Base-by-base conservation (phyloP, 2,113 vertebrate species). In the Galeopterus variegatus region DNA sequence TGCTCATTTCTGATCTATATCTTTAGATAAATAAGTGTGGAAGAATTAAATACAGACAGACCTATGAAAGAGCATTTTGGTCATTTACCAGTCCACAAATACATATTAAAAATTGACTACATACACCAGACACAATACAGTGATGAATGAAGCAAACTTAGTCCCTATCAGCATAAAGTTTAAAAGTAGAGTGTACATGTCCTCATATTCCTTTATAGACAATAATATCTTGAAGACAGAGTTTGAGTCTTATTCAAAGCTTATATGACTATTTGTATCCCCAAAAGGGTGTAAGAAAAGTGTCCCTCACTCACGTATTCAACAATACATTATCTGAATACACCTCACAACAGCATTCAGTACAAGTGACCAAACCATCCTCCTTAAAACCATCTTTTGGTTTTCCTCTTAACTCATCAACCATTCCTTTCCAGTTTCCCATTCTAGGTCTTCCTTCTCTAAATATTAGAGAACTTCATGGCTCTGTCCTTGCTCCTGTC, bases 71-170 rank as follows among this genome's bases (percentile, higher is more conserved):
- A 87, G 48, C 19, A 23, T 65, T 58, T 82, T 79, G 48, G 17
- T 58, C 64, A 84, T 67, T 64, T 88, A 90, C 17, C 81, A 79
- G 64, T 87, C 87, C 77, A 75, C 54, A 90, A 93, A 93, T 67
- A 79, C 0, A 56, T n/a, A 79, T 36, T 76, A 90, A 86, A 91
- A 92, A 84, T 31, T 83, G 76, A 94, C 24, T 60, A 80, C 9
- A 72, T 41, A 48, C 4, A 69, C 58, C 28, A 76, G 60, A 89
- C 8, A 64, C 2, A 88, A 23, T 12, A 21, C 60, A 90, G 7
- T 70, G 18, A 80, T 50, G 24, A 87, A 88, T 41, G 65, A 72
- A 72, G 75, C n/a, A 97, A 95, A 70, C 72, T 26, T 88, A 88
- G 50, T 65, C 19, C 33, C 3, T 45, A 52, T 67, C 33, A 9